Percentiles rank a stretch among this genome's conserved stretches.
phyloP scores from a whole-genome alignment of 2,113 vertebrate species.

The Cettia cetti region DNA sequence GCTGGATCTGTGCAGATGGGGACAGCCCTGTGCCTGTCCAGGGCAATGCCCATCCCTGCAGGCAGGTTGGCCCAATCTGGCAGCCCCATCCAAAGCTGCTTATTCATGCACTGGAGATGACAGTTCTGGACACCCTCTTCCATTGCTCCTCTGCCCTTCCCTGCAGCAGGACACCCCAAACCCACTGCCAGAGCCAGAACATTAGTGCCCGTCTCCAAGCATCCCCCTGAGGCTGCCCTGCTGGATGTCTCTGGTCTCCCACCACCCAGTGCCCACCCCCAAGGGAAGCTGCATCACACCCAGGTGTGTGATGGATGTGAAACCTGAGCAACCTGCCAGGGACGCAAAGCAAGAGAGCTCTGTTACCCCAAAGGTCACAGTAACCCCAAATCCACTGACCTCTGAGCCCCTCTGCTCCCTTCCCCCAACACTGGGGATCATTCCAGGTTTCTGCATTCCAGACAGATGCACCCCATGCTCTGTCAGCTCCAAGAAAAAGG shows the following conservation, averaged over 20 bases:
- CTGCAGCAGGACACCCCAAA: background rate
- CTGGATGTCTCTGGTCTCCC: background rate
- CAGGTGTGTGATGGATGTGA: background rate
- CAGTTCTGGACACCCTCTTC: background rate
- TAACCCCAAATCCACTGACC: background rate
- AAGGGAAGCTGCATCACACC: background rate
- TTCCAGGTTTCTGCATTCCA: background rate
- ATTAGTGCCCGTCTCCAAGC: rapidly evolving
- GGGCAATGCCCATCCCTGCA: background rate
- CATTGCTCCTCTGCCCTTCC: background rate
- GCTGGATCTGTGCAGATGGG: background rate
- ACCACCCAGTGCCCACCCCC: rapidly evolving
- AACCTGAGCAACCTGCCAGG: background rate
- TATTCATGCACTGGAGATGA: rapidly evolving
- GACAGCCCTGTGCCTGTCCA: background rate
- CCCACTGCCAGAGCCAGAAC: background rate
- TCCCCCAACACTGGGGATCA: background rate
- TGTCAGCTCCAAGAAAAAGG: background rate
- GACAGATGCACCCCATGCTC: background rate
- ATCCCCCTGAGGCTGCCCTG: background rate
- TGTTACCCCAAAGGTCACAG: background rate
- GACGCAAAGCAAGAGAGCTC: background rate
- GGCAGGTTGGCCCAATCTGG: background rate
- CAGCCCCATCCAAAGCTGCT: background rate
- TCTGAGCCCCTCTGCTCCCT: background rate